Evolutionary conservation across 2,888 invertebrate species (phyloP).

Genomic region (Anorthoa munda): DNA sequence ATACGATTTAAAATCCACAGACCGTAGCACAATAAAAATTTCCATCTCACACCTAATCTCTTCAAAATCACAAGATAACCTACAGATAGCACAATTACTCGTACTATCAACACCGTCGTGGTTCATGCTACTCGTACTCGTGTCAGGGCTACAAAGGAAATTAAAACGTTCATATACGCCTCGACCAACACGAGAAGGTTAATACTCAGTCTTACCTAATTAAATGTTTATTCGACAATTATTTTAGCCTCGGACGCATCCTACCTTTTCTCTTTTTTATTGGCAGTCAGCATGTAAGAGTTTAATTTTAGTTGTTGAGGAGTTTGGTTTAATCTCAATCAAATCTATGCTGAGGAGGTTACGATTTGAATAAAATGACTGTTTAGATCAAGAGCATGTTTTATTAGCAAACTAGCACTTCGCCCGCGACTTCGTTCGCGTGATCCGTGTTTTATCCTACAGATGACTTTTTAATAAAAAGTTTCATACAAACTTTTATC

Average conservation of each 20-base stretch:
- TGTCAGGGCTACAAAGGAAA: conserved; percentile 65
- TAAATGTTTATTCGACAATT: conserved; percentile 53
- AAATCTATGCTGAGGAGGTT: neutral
- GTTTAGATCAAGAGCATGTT: too few species aligned
- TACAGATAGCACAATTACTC: conserved; percentile 34
- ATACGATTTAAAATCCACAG: neutral
- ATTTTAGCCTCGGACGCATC: conserved; percentile 69
- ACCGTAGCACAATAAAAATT: neutral
- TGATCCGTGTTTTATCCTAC: too few species aligned
- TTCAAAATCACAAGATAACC: conserved; percentile 30
- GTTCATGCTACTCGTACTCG: conserved; percentile 39
- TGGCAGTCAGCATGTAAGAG: neutral
- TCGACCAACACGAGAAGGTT: conserved; percentile 63
- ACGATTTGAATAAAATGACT: too few species aligned
- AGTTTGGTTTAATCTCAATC: neutral
- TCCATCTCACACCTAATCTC: conserved; percentile 14
- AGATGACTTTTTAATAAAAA: too few species aligned
- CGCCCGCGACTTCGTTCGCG: too few species aligned
- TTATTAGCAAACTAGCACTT: too few species aligned
- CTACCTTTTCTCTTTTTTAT: conserved; percentile 68
- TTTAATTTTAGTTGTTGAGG: neutral
- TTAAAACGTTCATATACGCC: conserved; percentile 47
- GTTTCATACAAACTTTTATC: too few species aligned
- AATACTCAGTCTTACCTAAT: conserved; percentile 54
- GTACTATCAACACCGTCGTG: conserved; percentile 31